phyloP scores from a whole-genome alignment of 2,888 invertebrate species.

The Hymenopus coronatus region DNA sequence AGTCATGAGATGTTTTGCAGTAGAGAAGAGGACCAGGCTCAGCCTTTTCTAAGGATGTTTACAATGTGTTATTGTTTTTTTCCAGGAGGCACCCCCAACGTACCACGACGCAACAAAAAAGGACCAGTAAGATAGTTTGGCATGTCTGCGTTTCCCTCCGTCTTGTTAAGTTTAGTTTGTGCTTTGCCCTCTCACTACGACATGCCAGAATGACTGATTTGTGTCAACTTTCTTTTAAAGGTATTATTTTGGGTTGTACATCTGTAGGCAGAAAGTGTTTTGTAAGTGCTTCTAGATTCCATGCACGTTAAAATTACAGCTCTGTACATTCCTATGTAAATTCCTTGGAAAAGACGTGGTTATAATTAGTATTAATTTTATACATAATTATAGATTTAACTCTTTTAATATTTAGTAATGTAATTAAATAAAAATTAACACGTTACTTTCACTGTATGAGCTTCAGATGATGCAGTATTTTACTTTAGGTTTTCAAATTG shows the following conservation, averaged over 20 bases:
- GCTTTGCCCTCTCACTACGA: no score
- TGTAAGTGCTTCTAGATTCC: no score
- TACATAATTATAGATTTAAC: background rate
- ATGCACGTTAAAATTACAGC: no score
- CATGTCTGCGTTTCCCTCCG: background rate
- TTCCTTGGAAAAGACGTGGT: no score
- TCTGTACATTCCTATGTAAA: no score
- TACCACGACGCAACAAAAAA: slow-evolving; percentile 77
- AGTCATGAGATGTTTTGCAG: no score
- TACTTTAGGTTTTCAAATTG: background rate
- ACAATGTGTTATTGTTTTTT: slow-evolving; percentile 32
- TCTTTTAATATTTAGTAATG: background rate
- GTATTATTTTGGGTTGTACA: no score
- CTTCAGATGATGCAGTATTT: background rate
- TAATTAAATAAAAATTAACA: background rate
- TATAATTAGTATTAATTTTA: background rate
- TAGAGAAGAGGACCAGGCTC: no score
- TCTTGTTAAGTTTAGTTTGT: no score
- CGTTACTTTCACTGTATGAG: background rate
- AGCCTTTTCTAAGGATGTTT: background rate
- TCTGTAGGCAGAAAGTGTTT: no score
- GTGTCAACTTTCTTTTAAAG: no score
- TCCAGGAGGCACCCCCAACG: slow-evolving; percentile 79
- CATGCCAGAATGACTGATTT: no score
- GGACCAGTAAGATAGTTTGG: slow-evolving; percentile 56